Evolutionary conservation across 2,888 invertebrate genomes (phyloP).

Genomic region (Pandemis corylana): DNA sequence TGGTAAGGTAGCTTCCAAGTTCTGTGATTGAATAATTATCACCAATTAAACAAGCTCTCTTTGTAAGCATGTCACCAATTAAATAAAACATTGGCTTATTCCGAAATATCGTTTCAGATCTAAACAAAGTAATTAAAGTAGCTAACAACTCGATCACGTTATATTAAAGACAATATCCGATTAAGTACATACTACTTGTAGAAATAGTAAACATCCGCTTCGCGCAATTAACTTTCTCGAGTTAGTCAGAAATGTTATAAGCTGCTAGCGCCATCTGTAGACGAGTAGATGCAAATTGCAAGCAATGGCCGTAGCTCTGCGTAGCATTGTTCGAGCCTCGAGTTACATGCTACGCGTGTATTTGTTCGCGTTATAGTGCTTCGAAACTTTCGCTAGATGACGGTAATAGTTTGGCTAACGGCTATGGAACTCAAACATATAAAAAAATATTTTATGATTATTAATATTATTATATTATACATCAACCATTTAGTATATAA

Average conservation of each 20-base stretch:
- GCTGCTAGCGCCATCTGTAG: constrained; percentile 45
- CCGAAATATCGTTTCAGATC: constrained; percentile 25
- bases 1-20: too few species aligned
- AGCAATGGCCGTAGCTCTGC: constrained; percentile 15
- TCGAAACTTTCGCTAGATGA: constrained; percentile 46
- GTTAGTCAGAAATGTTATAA: constrained; percentile 12
- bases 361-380: constrained; percentile 24
- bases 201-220: constrained; percentile 32
- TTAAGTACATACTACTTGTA: neutral
- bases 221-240: neutral
- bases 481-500: too few species aligned
- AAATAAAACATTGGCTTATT: neutral
- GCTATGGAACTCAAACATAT: too few species aligned
- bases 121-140: constrained; percentile 26
- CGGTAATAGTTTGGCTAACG: constrained; percentile 23
- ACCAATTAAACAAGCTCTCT: too few species aligned
- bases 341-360: constrained; percentile 15
- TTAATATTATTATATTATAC: too few species aligned
- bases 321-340: constrained; percentile 11
- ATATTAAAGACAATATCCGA: neutral
- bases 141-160: constrained; percentile 7
- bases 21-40: too few species aligned
- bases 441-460: too few species aligned
- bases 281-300: constrained; percentile 19
- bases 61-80: too few species aligned